Conservation (phyloP, 1,140 invertebrate genomes). For the Phortica variegata region DNA sequence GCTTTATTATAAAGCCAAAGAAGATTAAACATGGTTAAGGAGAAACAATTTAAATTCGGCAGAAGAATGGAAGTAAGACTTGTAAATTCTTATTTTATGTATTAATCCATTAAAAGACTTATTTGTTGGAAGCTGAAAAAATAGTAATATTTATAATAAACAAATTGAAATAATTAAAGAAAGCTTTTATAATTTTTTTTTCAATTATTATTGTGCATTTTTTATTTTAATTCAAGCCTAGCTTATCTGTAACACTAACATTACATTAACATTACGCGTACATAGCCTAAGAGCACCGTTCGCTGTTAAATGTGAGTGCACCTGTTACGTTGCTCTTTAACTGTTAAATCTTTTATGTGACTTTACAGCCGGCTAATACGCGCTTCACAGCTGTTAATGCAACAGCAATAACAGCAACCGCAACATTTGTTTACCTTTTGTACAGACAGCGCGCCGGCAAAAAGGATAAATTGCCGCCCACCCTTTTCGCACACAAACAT, state of each 20-base stretch:
- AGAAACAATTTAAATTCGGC: too few species aligned
- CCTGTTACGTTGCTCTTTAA: constrained; percentile 15
- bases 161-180: too few species aligned
- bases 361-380: neutral
- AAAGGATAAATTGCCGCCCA: neutral
- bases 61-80: too few species aligned
- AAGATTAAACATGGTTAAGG: too few species aligned
- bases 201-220: neutral
- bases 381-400: constrained; percentile 11
- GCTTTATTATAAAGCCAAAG: too few species aligned
- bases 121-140: too few species aligned
- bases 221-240: neutral
- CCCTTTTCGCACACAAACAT: neutral
- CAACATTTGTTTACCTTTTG: constrained; percentile 42
- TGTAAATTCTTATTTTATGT: too few species aligned
- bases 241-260: neutral
- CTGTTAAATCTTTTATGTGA: neutral
- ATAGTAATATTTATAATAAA: too few species aligned
- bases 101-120: too few species aligned
- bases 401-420: constrained; percentile 11
- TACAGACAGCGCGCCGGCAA: too few species aligned
- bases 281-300: constrained; percentile 13
- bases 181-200: too few species aligned
- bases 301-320: too few species aligned
- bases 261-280: constrained; percentile 7